Base-by-base conservation (phyloP, 2,113 vertebrate genomes). In the Aix galericulata region DNA sequence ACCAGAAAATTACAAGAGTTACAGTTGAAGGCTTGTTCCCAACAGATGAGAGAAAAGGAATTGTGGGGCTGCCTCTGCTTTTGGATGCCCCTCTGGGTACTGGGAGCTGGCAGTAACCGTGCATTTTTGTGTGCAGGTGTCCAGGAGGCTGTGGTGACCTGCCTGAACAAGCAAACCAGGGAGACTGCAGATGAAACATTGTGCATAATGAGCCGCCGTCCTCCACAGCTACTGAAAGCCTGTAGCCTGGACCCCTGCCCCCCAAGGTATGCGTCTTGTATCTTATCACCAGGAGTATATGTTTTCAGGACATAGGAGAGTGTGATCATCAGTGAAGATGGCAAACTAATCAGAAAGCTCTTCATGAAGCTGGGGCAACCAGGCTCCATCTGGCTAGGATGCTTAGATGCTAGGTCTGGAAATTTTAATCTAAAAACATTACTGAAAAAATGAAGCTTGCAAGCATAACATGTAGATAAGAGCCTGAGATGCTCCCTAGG, bases 111-210 rank as follows among this genome's bases (percentile, higher is more conserved):
- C 76, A 93, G 83, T 98, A 96, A 98, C 73, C 34, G 22, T 92
- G 62, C 4, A 13, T 81, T 97, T 91, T 91, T 96, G 48, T 95
- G 66, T 87, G 74, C 97, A 99, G 99, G 99, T 97, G 97, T 99
- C 96, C 99, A 99, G 97, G 99, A 99, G 97, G 98, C 99, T 25
- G 98, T 99, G 94, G 98, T 99, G 89, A 98, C 99, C 95, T 99
- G 99, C 96, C 97, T 99, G 96, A 99, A 99, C 98, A 99, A 99
- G 97, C 99, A 99, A 97, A 99, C 98, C 14, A 97, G 98, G 91
- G 98, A 99, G 86, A 94, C 97, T 14, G 97, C 89, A 1, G 98
- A 98, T 0, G 98, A 99, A 93, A 98, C 73, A 5, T 87, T 98
- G 50, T 99, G 99, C 76, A 97, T 98, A 93, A 98, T 97, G 95